Conservation (phyloP, 2,888 invertebrate genomes). For the Orgyia antiqua region DNA sequence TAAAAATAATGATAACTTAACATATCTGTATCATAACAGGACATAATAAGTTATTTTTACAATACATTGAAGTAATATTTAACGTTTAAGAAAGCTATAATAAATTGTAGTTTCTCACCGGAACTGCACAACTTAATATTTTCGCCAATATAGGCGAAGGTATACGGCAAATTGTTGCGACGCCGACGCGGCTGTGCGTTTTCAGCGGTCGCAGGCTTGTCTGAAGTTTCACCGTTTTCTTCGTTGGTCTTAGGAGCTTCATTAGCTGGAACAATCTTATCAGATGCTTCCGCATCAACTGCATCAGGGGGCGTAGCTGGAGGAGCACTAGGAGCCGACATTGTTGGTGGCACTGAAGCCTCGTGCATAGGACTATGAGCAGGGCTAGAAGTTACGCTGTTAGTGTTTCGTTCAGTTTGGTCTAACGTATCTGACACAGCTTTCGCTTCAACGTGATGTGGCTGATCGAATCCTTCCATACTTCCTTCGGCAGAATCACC, state of each 20-base stretch:
- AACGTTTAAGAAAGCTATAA: too few relatives aligned
- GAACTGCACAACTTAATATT: constrained; percentile 83
- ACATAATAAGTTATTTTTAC: too few relatives aligned
- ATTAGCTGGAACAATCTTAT: neutral
- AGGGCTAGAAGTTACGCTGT: neutral
- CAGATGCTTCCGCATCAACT: neutral
- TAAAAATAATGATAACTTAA: too few relatives aligned
- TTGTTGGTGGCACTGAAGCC: neutral
- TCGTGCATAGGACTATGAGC: constrained; percentile 8
- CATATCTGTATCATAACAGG: too few relatives aligned
- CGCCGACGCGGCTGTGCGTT: constrained; percentile 29
- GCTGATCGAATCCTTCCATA: constrained; percentile 4
- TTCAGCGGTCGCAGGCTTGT: neutral
- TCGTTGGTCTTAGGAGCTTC: neutral
- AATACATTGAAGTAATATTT: too few relatives aligned
- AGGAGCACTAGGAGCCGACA: constrained; percentile 3
- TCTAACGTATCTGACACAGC: constrained; percentile 1
- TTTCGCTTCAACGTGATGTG: constrained; percentile 7
- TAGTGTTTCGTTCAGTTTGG: neutral
- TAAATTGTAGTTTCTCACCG: constrained; percentile 42
- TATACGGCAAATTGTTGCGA: constrained; percentile 71
- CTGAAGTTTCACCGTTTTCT: neutral
- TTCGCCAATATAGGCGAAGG: constrained; percentile 89
- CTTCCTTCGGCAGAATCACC: constrained; percentile 11
- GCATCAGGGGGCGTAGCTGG: constrained; percentile 4